Percentiles rank a stretch among this genome's conserved stretches.
These are phyloP conservation scores for Paguma larvata DNA, from an alignment of 2,797 vertebrate species.

Conservation along the genomic window DNA sequence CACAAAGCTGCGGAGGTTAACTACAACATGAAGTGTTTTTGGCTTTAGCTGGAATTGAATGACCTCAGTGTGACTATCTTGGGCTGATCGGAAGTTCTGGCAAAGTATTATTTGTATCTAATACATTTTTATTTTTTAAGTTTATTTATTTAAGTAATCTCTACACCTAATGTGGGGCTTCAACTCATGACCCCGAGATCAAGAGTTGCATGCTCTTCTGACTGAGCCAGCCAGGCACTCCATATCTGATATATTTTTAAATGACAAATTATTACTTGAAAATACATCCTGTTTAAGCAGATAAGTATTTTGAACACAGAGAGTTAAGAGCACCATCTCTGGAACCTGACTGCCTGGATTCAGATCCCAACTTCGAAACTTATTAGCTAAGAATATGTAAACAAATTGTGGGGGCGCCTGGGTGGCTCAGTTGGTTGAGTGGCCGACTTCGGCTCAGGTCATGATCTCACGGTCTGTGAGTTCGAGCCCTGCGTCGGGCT, in stretches of 20 bases:
- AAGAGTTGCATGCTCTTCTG: not conserved
- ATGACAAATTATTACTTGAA: conserved; percentile 41
- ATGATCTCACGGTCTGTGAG: too few species aligned
- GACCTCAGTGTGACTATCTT: not conserved
- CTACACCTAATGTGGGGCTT: not conserved
- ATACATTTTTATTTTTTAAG: not conserved
- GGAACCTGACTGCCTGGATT: conserved; percentile 43
- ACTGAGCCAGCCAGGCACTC: not conserved
- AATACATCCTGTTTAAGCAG: conserved; percentile 47
- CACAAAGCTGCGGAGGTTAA: not conserved
- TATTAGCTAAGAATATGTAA: conserved; percentile 33
- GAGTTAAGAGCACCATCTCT: not conserved
- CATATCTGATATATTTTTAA: not conserved
- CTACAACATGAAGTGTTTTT: conserved; percentile 33
- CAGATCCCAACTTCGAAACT: conserved; percentile 23
- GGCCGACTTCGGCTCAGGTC: too few species aligned
- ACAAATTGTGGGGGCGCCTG: conserved; percentile 36
- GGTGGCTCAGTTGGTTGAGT: too few species aligned
- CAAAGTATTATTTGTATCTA: conserved; percentile 16
- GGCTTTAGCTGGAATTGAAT: conserved; percentile 57
- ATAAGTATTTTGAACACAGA: conserved; percentile 40
- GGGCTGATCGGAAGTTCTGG: conserved; percentile 23
- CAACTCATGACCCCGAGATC: not conserved
- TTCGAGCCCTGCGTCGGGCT: too few species aligned
- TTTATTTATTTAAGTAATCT: not conserved